phyloP scores from a whole-genome alignment of 37 sponge, comb jelly and placozoan species.

The Oopsacas minuta region DNA sequence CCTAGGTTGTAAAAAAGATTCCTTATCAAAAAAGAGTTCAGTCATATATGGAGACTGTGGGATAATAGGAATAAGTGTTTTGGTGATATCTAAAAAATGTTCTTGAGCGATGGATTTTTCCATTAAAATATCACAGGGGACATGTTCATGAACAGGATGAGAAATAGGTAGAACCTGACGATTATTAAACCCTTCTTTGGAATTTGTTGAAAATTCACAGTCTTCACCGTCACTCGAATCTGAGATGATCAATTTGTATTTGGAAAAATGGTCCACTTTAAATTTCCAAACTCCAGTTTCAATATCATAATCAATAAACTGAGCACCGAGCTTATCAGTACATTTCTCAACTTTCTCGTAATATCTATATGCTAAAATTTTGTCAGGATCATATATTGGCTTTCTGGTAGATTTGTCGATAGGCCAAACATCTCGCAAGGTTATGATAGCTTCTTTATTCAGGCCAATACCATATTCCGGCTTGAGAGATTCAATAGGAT shows the following conservation, averaged over 20 bases:
- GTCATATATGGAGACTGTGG: neutral
- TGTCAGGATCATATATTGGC: slow-evolving; percentile 36
- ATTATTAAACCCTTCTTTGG: neutral
- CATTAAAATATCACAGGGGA: neutral
- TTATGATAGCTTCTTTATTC: slow-evolving; percentile 65
- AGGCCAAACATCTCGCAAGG: slow-evolving; percentile 60
- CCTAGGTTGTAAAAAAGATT: too few species aligned
- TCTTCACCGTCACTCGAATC: slow-evolving; percentile 45
- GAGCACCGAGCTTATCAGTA: slow-evolving; percentile 69
- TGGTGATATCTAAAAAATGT: neutral
- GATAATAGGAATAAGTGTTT: neutral
- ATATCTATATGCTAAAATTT: slow-evolving; percentile 40
- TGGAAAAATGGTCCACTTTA: slow-evolving; percentile 73
- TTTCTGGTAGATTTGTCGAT: slow-evolving; percentile 60
- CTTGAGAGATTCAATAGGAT: slow-evolving; percentile 59
- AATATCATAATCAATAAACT: slow-evolving; percentile 56
- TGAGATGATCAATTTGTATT: slow-evolving; percentile 60
- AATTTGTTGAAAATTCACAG: neutral
- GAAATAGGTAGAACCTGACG: neutral
- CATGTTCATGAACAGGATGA: neutral
- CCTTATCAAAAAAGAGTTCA: neutral
- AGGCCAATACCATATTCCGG: slow-evolving; percentile 56
- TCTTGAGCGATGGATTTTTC: neutral
- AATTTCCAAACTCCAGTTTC: slow-evolving; percentile 62
- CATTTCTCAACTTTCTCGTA: slow-evolving; percentile 36